Conservation (phyloP, 2,888 invertebrate genomes). For the Sesia bembeciformis region DNA sequence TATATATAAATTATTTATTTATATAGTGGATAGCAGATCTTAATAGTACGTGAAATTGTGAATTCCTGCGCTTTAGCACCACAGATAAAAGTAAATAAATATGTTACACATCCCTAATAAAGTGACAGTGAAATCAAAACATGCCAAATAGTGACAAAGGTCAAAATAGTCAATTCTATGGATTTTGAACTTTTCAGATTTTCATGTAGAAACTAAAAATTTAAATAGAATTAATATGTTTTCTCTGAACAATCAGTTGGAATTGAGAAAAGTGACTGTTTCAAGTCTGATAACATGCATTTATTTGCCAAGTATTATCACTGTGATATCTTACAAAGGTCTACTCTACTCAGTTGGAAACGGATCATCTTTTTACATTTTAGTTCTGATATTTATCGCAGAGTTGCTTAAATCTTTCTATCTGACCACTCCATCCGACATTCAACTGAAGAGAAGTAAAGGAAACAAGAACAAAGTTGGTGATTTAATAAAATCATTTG, state of each 20-base stretch:
- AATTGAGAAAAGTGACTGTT: slow-evolving; percentile 53
- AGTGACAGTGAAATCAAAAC: no score
- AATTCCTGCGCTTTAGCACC: no score
- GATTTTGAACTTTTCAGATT: no score
- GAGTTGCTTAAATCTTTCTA: slow-evolving; percentile 74
- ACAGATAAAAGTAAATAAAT: no score
- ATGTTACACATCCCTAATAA: no score
- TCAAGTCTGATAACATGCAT: slow-evolving; percentile 76
- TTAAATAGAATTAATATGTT: slow-evolving; percentile 30
- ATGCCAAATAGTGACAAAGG: no score
- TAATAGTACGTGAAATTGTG: no score
- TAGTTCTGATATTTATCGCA: slow-evolving; percentile 54
- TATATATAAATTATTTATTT: no score
- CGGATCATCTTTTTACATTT: slow-evolving; percentile 58
- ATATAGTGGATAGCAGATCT: no score
- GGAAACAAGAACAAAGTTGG: slow-evolving; percentile 51
- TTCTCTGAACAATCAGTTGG: slow-evolving; percentile 48
- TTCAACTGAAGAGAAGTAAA: slow-evolving; percentile 48
- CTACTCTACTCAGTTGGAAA: slow-evolving; percentile 76
- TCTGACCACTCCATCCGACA: slow-evolving; percentile 38
- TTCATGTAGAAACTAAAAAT: no score
- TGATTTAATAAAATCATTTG: slow-evolving; percentile 64
- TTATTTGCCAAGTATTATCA: slow-evolving; percentile 74
- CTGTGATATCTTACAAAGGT: slow-evolving; percentile 71
- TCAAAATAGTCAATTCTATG: no score